Evolutionary conservation across 2,888 invertebrate genomes (phyloP).

Genomic region (Stenotaenia linearis): DNA sequence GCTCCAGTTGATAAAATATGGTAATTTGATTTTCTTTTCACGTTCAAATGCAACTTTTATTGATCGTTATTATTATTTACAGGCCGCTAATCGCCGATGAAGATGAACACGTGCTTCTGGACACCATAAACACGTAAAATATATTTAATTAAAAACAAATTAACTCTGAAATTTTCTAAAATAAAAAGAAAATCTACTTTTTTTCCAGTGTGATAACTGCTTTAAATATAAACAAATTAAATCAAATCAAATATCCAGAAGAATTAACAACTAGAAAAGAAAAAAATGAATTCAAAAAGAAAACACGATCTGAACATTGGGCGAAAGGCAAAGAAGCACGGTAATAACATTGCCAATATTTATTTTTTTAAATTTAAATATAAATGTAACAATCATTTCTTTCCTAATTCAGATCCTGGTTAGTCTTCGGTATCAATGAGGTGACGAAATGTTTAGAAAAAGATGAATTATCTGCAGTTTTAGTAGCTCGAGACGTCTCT

Average conservation of each 20-base stretch:
- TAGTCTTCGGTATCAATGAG: constrained; percentile 26
- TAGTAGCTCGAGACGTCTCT: constrained; percentile 27
- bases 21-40: background rate
- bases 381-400: background rate
- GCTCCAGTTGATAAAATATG: background rate
- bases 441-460: constrained; percentile 31
- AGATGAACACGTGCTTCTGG: background rate
- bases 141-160: too few relatives aligned
- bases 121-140: background rate
- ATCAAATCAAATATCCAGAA: background rate
- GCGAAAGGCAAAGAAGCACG: background rate
- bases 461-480: constrained; percentile 32
- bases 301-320: constrained; percentile 2
- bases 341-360: too few relatives aligned
- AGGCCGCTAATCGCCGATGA: background rate
- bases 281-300: background rate
- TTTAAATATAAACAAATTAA: background rate
- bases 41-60: background rate
- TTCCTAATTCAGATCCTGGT: background rate
- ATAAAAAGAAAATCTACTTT: too few relatives aligned
- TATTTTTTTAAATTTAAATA: background rate
- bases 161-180: too few relatives aligned
- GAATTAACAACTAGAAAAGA: background rate
- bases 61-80: background rate
- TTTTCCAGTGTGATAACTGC: background rate